phyloP scores from a whole-genome alignment of 2,888 invertebrate species.

The Cordilura impudica region DNA sequence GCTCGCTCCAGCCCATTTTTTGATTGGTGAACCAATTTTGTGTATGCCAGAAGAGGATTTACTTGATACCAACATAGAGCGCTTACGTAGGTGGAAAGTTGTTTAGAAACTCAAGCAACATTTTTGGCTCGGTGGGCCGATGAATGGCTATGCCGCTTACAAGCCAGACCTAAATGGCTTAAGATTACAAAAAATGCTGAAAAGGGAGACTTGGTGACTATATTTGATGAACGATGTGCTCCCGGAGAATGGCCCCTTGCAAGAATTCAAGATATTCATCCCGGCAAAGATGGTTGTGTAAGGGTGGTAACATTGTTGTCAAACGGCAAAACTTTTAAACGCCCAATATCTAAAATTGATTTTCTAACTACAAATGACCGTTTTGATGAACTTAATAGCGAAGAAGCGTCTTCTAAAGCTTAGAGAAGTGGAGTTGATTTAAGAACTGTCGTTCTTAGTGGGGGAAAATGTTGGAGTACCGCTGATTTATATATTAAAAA shows the following conservation, averaged over 20 bases:
- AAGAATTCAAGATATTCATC: too few relatives aligned
- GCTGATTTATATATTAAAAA: too few relatives aligned
- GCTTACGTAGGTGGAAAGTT: constrained; percentile 15
- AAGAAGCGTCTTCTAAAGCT: too few relatives aligned
- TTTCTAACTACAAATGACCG: background rate
- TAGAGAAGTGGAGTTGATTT: too few relatives aligned
- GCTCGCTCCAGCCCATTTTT: constrained; percentile 30
- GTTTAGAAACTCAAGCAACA: background rate
- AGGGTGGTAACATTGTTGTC: too few relatives aligned
- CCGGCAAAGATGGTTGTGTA: too few relatives aligned
- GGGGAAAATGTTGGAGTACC: background rate
- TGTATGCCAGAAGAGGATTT: background rate
- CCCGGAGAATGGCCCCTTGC: too few relatives aligned
- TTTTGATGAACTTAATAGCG: background rate
- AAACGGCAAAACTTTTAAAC: constrained; percentile 7
- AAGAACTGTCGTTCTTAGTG: too few relatives aligned
- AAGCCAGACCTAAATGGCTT: too few relatives aligned
- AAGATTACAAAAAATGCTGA: constrained; percentile 7
- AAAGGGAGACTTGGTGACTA: constrained; percentile 25
- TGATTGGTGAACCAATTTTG: constrained; percentile 19
- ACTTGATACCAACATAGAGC: background rate
- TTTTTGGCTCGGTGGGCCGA: background rate
- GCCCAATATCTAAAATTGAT: constrained; percentile 31
- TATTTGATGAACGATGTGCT: constrained; percentile 15
- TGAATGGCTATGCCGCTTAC: too few relatives aligned